These are phyloP conservation scores for Microctenopoma stevenorrisi DNA, from an alignment of 2,797 vertebrate species.

Conservation along the genomic window DNA sequence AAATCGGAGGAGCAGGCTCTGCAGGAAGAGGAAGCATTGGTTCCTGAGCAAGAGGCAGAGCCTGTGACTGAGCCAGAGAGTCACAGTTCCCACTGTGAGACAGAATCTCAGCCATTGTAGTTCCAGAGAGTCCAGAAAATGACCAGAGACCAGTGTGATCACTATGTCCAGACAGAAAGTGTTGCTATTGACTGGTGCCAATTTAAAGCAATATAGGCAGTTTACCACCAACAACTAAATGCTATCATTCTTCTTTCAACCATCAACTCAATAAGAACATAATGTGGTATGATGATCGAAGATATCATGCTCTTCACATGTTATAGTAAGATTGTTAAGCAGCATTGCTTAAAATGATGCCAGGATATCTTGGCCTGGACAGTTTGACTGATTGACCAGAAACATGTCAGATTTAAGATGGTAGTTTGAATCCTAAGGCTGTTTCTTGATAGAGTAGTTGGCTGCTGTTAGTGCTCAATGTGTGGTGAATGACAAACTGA, in stretches of 20 bases:
- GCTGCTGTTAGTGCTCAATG: constrained; percentile 13
- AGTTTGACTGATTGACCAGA: not conserved
- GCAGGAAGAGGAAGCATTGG: constrained; percentile 15
- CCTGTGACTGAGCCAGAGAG: not conserved
- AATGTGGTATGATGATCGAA: not conserved
- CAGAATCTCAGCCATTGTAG: constrained; percentile 46
- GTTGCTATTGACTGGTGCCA: constrained; percentile 1
- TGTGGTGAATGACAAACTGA: constrained; percentile 9
- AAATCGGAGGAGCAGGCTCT: constrained; percentile 35
- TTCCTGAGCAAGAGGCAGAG: constrained; percentile 23
- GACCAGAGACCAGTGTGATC: not conserved
- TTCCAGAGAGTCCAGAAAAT: constrained; percentile 10
- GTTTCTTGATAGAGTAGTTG: constrained; percentile 2
- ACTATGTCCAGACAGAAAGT: constrained; percentile 7
- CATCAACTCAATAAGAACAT: constrained; percentile 1
- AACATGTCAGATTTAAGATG: constrained; percentile 30
- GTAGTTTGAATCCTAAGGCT: constrained; percentile 41
- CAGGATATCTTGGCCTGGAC: constrained; percentile 15
- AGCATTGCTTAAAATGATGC: constrained; percentile 29
- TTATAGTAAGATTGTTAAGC: not conserved
- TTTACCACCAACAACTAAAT: not conserved
- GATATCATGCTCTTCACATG: not conserved
- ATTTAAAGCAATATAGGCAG: constrained; percentile 25
- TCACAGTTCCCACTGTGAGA: constrained; percentile 20
- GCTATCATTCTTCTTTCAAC: not conserved